These are phyloP conservation scores for Calliphora vomitoria DNA, from an alignment of 2,888 invertebrate genomes.

Conservation along the genomic window DNA sequence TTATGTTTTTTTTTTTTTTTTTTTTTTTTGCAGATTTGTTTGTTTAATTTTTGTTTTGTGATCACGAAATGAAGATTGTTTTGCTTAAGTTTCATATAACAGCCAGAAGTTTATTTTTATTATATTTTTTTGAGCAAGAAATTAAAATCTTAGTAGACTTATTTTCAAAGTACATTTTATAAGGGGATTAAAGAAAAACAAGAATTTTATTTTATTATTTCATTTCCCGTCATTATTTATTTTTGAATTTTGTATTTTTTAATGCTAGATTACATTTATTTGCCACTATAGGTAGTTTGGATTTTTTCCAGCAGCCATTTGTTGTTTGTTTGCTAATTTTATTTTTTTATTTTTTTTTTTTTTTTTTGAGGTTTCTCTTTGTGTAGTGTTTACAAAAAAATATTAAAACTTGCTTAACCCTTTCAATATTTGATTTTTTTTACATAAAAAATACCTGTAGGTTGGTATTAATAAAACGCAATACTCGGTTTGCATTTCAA, in stretches of 20 bases:
- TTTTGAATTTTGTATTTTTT: neutral
- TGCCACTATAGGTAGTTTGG: neutral
- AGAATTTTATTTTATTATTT: constrained; percentile 20
- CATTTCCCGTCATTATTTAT: constrained; percentile 54
- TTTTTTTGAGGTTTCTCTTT: neutral
- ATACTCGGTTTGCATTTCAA: constrained; percentile 53
- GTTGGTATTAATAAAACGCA: constrained; percentile 23
- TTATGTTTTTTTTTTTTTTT: constrained; percentile 20
- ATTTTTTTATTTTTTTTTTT: constrained; percentile 12
- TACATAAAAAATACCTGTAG: neutral
- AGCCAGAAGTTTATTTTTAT: no score
- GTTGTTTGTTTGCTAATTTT: constrained; percentile 4
- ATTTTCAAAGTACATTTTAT: neutral
- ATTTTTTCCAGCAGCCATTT: neutral
- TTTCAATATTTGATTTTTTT: constrained; percentile 14
- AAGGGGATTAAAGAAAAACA: neutral
- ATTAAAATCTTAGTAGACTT: constrained; percentile 12
- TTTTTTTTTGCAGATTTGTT: constrained; percentile 1
- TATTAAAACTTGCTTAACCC: constrained; percentile 15
- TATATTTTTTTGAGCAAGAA: neutral
- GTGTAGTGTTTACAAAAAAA: neutral
- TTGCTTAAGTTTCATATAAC: constrained; percentile 36
- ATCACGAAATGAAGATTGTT: constrained; percentile 23
- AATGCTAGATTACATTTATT: no score
- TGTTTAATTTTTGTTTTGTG: neutral